phyloP scores from a whole-genome alignment of 1,140 invertebrate genomes.

The Pseudomyrmex flavicornis region DNA sequence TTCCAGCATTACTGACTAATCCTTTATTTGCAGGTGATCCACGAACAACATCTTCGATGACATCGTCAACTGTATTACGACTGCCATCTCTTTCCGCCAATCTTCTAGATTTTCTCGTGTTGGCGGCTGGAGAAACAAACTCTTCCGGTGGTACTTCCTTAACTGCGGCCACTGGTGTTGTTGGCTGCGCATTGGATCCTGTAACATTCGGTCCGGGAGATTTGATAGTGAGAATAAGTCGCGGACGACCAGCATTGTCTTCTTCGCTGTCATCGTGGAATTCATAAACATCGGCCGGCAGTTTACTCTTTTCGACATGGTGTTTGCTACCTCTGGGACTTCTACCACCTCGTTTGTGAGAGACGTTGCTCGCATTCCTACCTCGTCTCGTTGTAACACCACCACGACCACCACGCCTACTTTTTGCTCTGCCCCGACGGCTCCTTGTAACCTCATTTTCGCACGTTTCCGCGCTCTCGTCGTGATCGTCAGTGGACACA shows the following conservation, averaged over 20 bases:
- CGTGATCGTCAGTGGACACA: conserved; percentile 76
- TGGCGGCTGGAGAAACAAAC: conserved; percentile 86
- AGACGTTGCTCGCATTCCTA: conserved; percentile 67
- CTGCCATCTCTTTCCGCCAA: conserved; percentile 91
- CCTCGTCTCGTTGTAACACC: conserved; percentile 86
- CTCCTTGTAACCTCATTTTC: conserved; percentile 80
- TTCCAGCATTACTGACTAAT: conserved; percentile 56
- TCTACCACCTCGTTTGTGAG: conserved; percentile 85
- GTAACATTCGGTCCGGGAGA: conserved; percentile 86
- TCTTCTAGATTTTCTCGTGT: conserved; percentile 90
- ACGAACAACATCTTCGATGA: conserved; percentile 94
- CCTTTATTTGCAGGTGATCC: conserved; percentile 84
- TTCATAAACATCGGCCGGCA: conserved; percentile 91
- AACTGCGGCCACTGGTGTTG: conserved; percentile 83
- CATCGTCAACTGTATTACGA: conserved; percentile 92
- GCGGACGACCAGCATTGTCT: conserved; percentile 88
- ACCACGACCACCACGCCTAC: conserved; percentile 84
- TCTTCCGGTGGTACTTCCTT: conserved; percentile 88
- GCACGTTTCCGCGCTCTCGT: conserved; percentile 81
- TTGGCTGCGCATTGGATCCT: conserved; percentile 77
- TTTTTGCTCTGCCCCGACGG: conserved; percentile 79
- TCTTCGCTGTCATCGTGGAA: conserved; percentile 94
- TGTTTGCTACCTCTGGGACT: conserved; percentile 85
- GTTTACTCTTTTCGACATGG: conserved; percentile 86
- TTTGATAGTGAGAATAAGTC: conserved; percentile 93